Conservation (phyloP, 2,888 invertebrate species). For the Nysson spinosus region DNA sequence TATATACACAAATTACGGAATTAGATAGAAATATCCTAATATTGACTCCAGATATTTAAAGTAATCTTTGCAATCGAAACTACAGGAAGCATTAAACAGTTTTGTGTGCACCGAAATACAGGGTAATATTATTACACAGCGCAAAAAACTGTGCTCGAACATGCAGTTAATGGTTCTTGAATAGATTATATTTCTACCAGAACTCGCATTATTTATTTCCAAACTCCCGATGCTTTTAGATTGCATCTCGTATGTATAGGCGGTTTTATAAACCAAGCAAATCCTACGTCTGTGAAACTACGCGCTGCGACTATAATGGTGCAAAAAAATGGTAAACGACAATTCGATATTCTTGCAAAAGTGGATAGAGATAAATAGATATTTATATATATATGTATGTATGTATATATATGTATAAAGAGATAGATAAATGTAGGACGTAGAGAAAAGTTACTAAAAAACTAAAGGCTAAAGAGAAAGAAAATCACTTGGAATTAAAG, state of each 20-base stretch:
- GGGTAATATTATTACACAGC: too few relatives aligned
- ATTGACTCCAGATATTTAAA: too few relatives aligned
- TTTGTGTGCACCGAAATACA: too few relatives aligned
- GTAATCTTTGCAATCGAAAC: too few relatives aligned
- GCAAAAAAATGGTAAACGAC: slow-evolving; percentile 65
- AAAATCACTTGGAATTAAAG: slow-evolving; percentile 64
- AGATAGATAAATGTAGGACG: slow-evolving; percentile 48
- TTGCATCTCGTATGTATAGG: slow-evolving; percentile 29
- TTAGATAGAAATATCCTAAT: too few relatives aligned
- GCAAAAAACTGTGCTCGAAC: too few relatives aligned
- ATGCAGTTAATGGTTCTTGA: too few relatives aligned
- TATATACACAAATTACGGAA: too few relatives aligned
- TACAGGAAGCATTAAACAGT: too few relatives aligned
- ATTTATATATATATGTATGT: slow-evolving; percentile 47
- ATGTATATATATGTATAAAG: slow-evolving; percentile 44
- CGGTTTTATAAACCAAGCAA: slow-evolving; percentile 50
- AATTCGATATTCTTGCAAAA: slow-evolving; percentile 62
- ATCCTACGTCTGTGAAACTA: slow-evolving; percentile 65
- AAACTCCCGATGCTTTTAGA: too few relatives aligned
- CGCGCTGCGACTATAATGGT: slow-evolving; percentile 68
- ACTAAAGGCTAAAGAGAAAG: slow-evolving; percentile 63
- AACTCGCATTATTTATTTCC: too few relatives aligned
- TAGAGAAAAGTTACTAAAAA: slow-evolving; percentile 49
- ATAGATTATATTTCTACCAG: too few relatives aligned
- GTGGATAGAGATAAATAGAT: slow-evolving; percentile 41